phyloP scores from a whole-genome alignment of 2,113 vertebrate species.

The Python bivittatus region DNA sequence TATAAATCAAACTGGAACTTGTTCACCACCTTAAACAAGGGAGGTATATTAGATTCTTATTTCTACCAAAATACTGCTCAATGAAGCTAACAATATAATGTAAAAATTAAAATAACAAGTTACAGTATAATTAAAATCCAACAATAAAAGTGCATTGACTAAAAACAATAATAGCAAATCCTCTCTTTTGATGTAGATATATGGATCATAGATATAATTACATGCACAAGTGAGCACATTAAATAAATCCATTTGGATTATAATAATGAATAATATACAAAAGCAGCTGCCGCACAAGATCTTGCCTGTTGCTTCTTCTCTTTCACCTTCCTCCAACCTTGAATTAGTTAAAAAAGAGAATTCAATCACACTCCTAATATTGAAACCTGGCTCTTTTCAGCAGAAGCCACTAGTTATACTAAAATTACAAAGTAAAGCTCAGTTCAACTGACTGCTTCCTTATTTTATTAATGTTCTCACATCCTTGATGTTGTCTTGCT shows the following conservation, averaged over 20 bases:
- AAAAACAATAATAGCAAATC: neutral
- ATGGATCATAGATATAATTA: neutral
- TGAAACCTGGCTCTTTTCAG: conserved; percentile 47
- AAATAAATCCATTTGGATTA: conserved; percentile 45
- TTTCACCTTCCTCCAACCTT: conserved; percentile 64
- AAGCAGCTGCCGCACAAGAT: conserved; percentile 65
- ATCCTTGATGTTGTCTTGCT: neutral
- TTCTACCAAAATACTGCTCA: neutral
- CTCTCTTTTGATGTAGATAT: neutral
- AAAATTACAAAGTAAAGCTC: accelerated
- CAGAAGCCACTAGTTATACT: neutral
- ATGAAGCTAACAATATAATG: neutral
- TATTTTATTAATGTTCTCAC: neutral
- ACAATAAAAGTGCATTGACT: neutral
- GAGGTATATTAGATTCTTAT: neutral
- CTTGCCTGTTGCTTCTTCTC: conserved; percentile 58
- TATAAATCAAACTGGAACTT: neutral
- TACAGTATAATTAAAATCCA: neutral
- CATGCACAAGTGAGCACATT: neutral
- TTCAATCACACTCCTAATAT: conserved; percentile 61
- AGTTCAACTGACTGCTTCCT: conserved; percentile 20
- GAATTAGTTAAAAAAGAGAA: conserved; percentile 71
- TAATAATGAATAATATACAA: conserved; percentile 65
- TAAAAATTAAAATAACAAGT: neutral
- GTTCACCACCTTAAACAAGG: neutral